Conservation (phyloP, 2,797 vertebrate species). For the Avahi laniger region DNA sequence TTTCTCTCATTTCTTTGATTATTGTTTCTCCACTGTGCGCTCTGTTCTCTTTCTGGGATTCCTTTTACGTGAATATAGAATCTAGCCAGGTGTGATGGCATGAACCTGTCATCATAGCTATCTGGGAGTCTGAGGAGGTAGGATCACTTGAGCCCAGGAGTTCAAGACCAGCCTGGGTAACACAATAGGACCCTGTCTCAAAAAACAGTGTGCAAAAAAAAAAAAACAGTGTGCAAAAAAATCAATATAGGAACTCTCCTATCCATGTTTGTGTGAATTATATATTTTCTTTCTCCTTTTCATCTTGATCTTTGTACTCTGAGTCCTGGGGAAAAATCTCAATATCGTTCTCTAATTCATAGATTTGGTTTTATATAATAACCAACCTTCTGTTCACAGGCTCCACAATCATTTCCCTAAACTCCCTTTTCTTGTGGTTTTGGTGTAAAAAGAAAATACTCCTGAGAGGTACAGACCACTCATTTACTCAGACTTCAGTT, state of each 20-base stretch:
- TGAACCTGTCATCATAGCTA: background rate
- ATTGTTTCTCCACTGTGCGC: background rate
- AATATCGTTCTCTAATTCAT: background rate
- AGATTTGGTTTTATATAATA: background rate
- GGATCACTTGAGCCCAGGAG: background rate
- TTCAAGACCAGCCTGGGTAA: background rate
- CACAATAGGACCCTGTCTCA: background rate
- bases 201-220: too few relatives aligned
- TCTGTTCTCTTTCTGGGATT: background rate
- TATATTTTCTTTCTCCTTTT: background rate
- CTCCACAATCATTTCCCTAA: background rate
- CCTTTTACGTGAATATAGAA: background rate
- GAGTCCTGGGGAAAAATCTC: background rate
- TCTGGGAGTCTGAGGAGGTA: background rate
- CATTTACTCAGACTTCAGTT: background rate
- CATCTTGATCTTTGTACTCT: background rate
- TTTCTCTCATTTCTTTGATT: background rate
- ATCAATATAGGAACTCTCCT: background rate
- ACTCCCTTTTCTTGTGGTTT: background rate
- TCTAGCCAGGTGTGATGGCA: too few relatives aligned
- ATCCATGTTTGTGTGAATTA: background rate
- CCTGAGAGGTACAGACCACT: background rate
- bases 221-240: background rate
- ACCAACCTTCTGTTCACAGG: background rate
- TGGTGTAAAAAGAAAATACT: background rate